Conservation (phyloP, 2,888 invertebrate species). For the Spialia ferax region DNA sequence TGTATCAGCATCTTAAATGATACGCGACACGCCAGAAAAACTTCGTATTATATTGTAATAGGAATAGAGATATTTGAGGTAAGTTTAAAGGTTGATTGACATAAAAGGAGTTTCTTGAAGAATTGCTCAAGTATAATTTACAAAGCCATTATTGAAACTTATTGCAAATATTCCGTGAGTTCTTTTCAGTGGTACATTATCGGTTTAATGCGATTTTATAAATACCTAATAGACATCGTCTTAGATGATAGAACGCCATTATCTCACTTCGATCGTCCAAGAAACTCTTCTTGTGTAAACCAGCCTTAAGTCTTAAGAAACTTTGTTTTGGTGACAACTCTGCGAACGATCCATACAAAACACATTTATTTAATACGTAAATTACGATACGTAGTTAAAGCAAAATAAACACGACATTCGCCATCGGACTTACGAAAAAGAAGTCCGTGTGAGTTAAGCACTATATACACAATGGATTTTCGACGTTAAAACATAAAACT, state of each 20-base stretch:
- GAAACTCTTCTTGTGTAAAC: background rate
- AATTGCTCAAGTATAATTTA: background rate
- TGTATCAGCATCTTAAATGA: slow-evolving; percentile 63
- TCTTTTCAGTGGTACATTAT: no score
- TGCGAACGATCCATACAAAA: background rate
- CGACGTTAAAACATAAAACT: slow-evolving; percentile 57
- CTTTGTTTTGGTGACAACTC: slow-evolving; percentile 44
- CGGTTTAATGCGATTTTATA: background rate
- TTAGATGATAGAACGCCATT: background rate
- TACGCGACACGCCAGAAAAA: slow-evolving; percentile 59
- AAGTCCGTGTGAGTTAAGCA: slow-evolving; percentile 25
- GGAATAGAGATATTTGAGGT: slow-evolving; percentile 75
- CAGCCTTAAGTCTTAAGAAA: slow-evolving; percentile 46
- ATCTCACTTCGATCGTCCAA: background rate
- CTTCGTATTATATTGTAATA: slow-evolving; percentile 64
- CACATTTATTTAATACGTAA: background rate
- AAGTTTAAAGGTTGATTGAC: slow-evolving; percentile 45
- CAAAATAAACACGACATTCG: slow-evolving; percentile 10
- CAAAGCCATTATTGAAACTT: background rate
- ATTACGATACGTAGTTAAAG: slow-evolving; percentile 3
- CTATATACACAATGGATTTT: slow-evolving; percentile 47
- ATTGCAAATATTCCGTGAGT: no score
- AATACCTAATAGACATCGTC: background rate
- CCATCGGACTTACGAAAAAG: background rate
- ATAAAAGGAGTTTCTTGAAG: background rate